phyloP scores from a whole-genome alignment of 2,797 vertebrate species.

The Chlorospingus semifuscus region DNA sequence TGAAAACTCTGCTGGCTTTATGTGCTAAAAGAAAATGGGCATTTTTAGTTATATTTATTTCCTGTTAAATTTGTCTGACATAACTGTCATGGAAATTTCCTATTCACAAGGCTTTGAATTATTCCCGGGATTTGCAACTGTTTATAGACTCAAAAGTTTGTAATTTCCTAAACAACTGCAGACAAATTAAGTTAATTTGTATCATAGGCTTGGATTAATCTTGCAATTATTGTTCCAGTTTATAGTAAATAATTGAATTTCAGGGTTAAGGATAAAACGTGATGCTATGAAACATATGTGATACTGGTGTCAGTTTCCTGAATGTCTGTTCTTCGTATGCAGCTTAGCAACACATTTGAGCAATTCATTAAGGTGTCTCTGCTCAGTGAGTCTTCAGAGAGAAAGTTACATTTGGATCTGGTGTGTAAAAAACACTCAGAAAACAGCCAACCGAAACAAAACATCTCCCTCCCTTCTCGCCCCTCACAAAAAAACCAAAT shows the following conservation, averaged over 20 bases:
- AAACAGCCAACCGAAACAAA: slow-evolving; percentile 49
- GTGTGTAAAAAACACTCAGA: background rate
- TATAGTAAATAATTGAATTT: slow-evolving; percentile 71
- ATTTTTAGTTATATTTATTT: slow-evolving; percentile 6
- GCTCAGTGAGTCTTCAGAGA: slow-evolving; percentile 29
- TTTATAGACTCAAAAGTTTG: slow-evolving; percentile 34
- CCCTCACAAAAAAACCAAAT: background rate
- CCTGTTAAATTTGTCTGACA: background rate
- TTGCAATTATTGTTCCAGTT: slow-evolving; percentile 63
- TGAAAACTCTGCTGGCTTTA: background rate
- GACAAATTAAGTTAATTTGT: slow-evolving; percentile 60
- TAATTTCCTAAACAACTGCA: slow-evolving; percentile 36
- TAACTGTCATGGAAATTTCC: slow-evolving; percentile 1
- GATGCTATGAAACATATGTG: slow-evolving; percentile 60
- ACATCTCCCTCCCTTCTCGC: background rate
- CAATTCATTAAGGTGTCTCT: slow-evolving; percentile 65
- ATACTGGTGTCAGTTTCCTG: slow-evolving; percentile 58
- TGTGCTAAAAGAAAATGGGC: background rate
- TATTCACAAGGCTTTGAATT: slow-evolving; percentile 41
- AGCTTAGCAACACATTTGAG: slow-evolving; percentile 66
- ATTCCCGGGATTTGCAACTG: slow-evolving; percentile 32
- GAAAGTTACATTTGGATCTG: slow-evolving; percentile 22
- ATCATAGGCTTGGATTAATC: slow-evolving; percentile 48
- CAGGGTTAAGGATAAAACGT: slow-evolving; percentile 61
- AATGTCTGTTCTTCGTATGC: slow-evolving; percentile 47